Evolutionary conservation across 2,888 invertebrate species (phyloP).

Genomic region (Himalopsyche anomala): DNA sequence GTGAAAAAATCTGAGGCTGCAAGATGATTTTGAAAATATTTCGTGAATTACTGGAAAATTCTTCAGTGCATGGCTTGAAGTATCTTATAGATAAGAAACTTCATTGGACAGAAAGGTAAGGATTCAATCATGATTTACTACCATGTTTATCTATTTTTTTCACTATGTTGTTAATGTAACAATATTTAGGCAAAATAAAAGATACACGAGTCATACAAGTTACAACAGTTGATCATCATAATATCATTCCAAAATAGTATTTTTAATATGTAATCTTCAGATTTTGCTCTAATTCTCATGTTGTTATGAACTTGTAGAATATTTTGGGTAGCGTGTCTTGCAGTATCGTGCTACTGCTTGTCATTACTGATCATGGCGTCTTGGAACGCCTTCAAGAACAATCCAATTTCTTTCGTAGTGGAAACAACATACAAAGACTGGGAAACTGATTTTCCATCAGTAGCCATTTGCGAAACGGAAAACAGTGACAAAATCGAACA

Average conservation of each 20-base stretch:
- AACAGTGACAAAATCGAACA: constrained; percentile 81
- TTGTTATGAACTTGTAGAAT: constrained; percentile 70
- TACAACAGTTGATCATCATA: too few relatives aligned
- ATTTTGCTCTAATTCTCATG: too few relatives aligned
- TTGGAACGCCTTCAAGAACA: constrained; percentile 81
- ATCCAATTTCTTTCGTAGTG: constrained; percentile 87
- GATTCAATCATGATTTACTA: not conserved
- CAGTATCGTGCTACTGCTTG: constrained; percentile 80
- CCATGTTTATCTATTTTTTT: too few relatives aligned
- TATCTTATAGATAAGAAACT: constrained; percentile 79
- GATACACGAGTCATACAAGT: too few relatives aligned
- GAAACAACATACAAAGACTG: constrained; percentile 87
- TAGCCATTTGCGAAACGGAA: constrained; percentile 84
- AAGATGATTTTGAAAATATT: constrained; percentile 60
- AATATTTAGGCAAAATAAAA: too few relatives aligned
- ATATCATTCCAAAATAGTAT: too few relatives aligned
- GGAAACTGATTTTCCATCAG: constrained; percentile 84
- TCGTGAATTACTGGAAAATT: constrained; percentile 70
- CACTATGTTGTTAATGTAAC: too few relatives aligned
- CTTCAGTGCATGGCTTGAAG: constrained; percentile 81
- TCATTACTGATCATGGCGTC: constrained; percentile 77
- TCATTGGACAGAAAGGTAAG: constrained; percentile 81
- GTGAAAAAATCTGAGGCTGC: not conserved
- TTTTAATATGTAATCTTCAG: too few relatives aligned
- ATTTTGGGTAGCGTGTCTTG: constrained; percentile 80